Conservation (phyloP, 53 echinoderm and acorn worm genomes). For the Echinometra lucunter region DNA sequence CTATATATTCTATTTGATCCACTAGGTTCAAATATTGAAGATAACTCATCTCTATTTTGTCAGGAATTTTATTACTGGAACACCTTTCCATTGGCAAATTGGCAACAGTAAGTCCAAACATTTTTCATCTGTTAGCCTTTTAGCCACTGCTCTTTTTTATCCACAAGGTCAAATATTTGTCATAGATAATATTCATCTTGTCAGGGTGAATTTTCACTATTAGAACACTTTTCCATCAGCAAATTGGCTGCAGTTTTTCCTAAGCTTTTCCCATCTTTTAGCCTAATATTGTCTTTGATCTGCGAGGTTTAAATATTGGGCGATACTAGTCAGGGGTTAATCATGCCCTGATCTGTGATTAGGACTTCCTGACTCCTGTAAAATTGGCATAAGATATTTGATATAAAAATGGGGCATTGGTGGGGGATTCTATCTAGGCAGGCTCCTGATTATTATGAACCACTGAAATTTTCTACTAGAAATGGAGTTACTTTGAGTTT, state of each 20-base stretch:
- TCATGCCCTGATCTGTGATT: neutral
- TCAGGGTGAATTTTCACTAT: too few relatives aligned
- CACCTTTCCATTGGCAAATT: constrained; percentile 4
- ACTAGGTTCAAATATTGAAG: too few relatives aligned
- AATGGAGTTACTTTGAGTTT: too few relatives aligned
- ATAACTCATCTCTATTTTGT: neutral
- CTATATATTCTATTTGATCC: neutral
- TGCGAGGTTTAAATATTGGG: neutral
- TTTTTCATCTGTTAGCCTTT: neutral
- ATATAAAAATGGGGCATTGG: neutral
- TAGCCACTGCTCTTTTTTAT: too few relatives aligned
- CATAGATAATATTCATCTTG: too few relatives aligned
- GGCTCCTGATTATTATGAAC: neutral
- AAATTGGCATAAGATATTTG: neutral
- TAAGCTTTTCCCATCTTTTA: too few relatives aligned
- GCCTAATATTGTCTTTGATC: neutral
- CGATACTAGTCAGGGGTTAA: constrained; percentile 8
- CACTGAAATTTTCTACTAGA: neutral
- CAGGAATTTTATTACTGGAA: neutral
- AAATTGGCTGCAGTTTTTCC: too few relatives aligned
- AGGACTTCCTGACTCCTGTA: constrained; percentile 5
- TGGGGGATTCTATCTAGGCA: neutral
- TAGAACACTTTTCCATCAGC: too few relatives aligned
- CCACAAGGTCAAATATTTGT: too few relatives aligned
- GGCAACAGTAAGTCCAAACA: neutral